A percentile compares a stretch with the other conserved stretches of the same genome.
These are phyloP conservation scores for Peromyscus aztecus DNA, from an alignment of 2,797 vertebrate species.

Conservation along the genomic window DNA sequence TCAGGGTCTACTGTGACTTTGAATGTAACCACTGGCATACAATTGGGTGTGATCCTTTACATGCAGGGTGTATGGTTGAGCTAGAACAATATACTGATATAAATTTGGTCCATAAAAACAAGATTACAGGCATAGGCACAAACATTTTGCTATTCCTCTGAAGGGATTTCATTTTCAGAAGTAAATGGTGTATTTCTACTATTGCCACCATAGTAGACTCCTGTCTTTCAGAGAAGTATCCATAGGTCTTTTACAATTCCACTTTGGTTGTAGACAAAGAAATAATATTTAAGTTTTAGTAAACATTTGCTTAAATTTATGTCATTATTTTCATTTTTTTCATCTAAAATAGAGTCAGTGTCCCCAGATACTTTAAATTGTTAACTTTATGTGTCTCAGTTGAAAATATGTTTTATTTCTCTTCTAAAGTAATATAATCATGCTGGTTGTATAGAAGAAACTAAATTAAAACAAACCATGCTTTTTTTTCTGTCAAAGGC, in stretches of 20 bases:
- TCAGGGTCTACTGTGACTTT: neutral
- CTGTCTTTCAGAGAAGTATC: neutral
- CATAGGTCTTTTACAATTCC: neutral
- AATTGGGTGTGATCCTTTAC: neutral
- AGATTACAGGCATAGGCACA: neutral
- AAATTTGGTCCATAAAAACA: neutral
- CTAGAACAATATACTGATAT: constrained; percentile 28
- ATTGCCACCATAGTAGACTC: neutral
- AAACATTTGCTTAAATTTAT: constrained; percentile 14
- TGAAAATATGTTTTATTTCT: neutral
- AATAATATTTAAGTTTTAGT: neutral
- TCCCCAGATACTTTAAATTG: neutral
- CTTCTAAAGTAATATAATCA: neutral
- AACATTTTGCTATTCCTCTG: neutral
- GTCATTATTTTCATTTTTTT: neutral
- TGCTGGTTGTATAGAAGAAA: neutral
- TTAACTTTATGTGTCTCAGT: neutral
- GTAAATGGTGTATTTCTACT: neutral
- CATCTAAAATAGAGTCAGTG: neutral
- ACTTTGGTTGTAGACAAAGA: neutral
- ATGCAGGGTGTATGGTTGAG: neutral
- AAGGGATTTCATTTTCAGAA: neutral
- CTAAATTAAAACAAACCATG: neutral
- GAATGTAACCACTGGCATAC: neutral
- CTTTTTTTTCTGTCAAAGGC: neutral